phyloP scores from a whole-genome alignment of 2,888 invertebrate genomes.

The Pteria penguin region DNA sequence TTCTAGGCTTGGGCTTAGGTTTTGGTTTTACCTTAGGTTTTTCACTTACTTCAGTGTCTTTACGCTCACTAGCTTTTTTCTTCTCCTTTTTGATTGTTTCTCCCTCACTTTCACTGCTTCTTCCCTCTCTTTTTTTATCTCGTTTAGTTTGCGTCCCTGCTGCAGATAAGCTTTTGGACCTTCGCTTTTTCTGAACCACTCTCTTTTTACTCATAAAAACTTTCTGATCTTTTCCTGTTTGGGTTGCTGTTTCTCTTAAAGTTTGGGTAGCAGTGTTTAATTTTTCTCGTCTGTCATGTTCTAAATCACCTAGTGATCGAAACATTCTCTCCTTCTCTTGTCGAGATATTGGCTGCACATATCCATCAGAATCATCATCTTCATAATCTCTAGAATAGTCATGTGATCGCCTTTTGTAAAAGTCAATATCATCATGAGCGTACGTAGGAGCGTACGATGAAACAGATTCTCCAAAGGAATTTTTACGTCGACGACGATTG shows the following conservation, averaged over 20 bases:
- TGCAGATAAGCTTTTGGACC: constrained; percentile 60
- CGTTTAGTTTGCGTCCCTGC: constrained; percentile 58
- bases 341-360: constrained; percentile 60
- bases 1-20: constrained; percentile 65
- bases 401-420: constrained; percentile 46
- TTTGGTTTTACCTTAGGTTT: constrained; percentile 47
- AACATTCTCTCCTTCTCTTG: constrained; percentile 60
- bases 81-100: constrained; percentile 15
- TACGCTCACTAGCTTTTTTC: constrained; percentile 20
- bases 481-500: constrained; percentile 60
- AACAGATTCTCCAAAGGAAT: constrained; percentile 61
- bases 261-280: constrained; percentile 65
- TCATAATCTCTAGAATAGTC: constrained; percentile 46
- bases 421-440: constrained; percentile 69
- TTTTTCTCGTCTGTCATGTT: constrained; percentile 51
- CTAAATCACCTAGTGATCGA: constrained; percentile 68
- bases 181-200: constrained; percentile 51
- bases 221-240: constrained; percentile 61
- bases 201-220: constrained; percentile 55
- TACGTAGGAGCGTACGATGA: constrained; percentile 54
- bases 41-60: constrained; percentile 11
- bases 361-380: constrained; percentile 60
- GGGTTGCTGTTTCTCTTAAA: constrained; percentile 69
- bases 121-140: constrained; percentile 23
- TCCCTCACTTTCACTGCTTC: constrained; percentile 18